A percentile compares a stretch with the other conserved stretches of the same genome.
Evolutionary conservation across 2,888 invertebrate genomes (phyloP).

Genomic region (Gnatocerus cornutus): DNA sequence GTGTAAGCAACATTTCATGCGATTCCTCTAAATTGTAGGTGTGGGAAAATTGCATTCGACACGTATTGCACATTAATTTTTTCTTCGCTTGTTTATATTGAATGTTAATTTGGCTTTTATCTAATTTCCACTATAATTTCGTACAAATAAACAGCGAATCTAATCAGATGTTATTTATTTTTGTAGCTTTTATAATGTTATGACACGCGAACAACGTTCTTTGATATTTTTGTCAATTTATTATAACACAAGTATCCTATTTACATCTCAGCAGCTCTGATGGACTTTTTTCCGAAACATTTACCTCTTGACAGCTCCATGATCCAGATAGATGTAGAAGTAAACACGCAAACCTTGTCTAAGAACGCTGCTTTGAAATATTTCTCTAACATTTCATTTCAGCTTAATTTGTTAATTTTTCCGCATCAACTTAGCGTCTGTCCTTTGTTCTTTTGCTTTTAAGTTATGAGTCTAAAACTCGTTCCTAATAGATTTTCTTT

Average conservation of each 20-base stretch:
- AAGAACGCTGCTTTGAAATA: slow-evolving; percentile 1
- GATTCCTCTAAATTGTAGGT: no score
- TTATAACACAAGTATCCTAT: slow-evolving; percentile 16
- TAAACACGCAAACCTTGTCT: slow-evolving; percentile 20
- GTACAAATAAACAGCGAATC: no score
- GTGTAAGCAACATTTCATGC: no score
- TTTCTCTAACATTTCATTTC: neutral
- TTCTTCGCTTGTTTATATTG: no score
- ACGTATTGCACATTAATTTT: no score
- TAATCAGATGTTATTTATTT: no score
- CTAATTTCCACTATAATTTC: no score
- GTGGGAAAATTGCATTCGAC: no score
- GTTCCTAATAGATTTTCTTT: slow-evolving; percentile 26
- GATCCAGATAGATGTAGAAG: slow-evolving; percentile 30
- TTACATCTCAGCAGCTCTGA: slow-evolving; percentile 5
- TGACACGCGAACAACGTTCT: no score
- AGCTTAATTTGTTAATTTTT: slow-evolving; percentile 9
- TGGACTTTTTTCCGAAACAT: slow-evolving; percentile 28
- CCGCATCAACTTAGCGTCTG: neutral
- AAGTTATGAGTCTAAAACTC: slow-evolving; percentile 16
- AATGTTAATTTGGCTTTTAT: no score
- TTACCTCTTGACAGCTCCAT: slow-evolving; percentile 29
- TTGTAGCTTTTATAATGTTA: no score
- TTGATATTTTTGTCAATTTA: neutral
- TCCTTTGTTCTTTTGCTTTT: slow-evolving; percentile 6